These are phyloP conservation scores for Geococcyx californianus DNA, from an alignment of 2,113 vertebrate species.

Conservation along the genomic window DNA sequence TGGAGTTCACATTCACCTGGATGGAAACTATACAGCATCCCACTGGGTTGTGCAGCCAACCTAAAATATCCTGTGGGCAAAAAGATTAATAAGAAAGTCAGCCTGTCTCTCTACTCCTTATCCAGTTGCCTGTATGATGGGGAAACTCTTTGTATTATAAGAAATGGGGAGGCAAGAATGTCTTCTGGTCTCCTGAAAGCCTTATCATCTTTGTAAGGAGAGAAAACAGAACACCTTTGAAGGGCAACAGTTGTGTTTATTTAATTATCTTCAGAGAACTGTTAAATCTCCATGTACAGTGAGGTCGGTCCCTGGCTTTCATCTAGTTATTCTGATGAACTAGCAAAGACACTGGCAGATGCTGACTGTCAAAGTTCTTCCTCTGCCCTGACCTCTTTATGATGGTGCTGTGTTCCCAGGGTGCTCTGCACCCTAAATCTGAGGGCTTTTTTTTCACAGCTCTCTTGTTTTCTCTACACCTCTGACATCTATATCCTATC, in stretches of 20 bases:
- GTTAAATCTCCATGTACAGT: not conserved
- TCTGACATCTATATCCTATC: not conserved
- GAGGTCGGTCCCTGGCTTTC: constrained; percentile 20
- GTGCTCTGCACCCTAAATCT: not conserved
- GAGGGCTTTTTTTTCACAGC: not conserved
- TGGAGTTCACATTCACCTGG: not conserved
- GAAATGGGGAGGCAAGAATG: not conserved
- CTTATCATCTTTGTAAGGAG: constrained; percentile 22
- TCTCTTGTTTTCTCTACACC: not conserved
- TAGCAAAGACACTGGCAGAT: constrained; percentile 8
- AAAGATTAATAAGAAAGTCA: not conserved
- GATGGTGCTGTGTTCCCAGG: not conserved
- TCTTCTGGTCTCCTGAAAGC: not conserved
- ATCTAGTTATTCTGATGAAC: constrained; percentile 32
- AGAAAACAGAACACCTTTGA: constrained; percentile 37
- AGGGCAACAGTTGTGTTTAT: constrained; percentile 21
- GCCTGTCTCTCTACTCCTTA: not conserved
- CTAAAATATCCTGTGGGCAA: not conserved
- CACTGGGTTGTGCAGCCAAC: not conserved
- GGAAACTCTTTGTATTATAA: not conserved
- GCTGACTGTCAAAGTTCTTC: not conserved
- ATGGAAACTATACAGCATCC: not conserved
- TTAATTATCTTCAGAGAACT: constrained; percentile 21
- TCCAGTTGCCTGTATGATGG: not conserved
- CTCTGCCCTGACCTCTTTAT: not conserved